phyloP scores from a whole-genome alignment of 2,888 invertebrate species.

The Stenolophus ochropezus region DNA sequence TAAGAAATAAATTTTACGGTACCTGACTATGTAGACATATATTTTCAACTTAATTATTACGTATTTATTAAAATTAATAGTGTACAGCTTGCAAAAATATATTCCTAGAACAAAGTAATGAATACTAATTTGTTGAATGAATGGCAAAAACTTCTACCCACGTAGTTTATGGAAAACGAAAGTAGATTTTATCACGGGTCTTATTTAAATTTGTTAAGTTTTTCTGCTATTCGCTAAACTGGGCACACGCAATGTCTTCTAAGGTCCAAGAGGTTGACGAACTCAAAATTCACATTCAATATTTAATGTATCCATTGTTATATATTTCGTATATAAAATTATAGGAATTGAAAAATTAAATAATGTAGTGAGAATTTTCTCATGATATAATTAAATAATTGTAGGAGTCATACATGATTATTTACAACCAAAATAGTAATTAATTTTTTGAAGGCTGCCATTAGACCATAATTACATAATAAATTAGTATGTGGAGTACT shows the following conservation, averaged over 20 bases:
- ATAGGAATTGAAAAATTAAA: neutral
- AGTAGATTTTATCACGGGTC: neutral
- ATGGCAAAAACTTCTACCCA: neutral
- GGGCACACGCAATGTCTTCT: constrained; percentile 6
- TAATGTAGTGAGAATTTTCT: neutral
- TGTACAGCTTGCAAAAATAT: too few species aligned
- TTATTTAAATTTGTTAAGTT: neutral
- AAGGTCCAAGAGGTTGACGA: neutral
- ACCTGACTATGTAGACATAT: too few species aligned
- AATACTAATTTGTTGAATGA: too few species aligned
- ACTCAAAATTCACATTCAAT: neutral
- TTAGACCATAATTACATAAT: neutral
- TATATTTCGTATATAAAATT: neutral
- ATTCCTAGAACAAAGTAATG: too few species aligned
- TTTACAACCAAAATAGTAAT: neutral
- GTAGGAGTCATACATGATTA: neutral
- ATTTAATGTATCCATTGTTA: neutral
- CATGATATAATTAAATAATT: neutral
- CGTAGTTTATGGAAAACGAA: neutral
- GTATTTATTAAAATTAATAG: too few species aligned
- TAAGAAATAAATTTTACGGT: too few species aligned
- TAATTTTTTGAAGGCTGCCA: neutral
- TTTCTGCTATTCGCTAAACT: neutral
- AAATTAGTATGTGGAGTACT: neutral
- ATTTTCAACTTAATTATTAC: too few species aligned